phyloP scores from a whole-genome alignment of 2,888 invertebrate genomes.

The Oscheius myriophilus region DNA sequence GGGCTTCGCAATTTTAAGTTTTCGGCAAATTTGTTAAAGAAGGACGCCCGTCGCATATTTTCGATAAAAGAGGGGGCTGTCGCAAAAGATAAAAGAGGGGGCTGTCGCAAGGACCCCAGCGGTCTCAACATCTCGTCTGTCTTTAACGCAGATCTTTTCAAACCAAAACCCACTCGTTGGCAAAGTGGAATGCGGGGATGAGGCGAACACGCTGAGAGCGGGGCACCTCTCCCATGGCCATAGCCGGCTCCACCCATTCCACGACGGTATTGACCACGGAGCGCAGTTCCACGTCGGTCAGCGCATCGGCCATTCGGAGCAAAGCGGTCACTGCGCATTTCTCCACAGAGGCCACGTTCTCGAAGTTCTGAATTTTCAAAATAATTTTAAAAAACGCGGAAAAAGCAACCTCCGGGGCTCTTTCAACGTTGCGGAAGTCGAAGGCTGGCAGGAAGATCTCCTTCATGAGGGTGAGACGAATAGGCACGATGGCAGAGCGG shows the following conservation, averaged over 20 bases:
- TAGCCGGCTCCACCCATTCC: constrained; percentile 52
- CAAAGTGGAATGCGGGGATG: constrained; percentile 57
- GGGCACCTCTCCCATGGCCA: constrained; percentile 30
- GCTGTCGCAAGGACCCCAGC: too few species aligned
- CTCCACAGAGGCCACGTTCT: constrained; percentile 43
- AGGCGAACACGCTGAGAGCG: constrained; percentile 41
- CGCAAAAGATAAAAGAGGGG: too few species aligned
- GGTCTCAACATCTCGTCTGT: too few species aligned
- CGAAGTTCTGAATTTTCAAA: constrained; percentile 37
- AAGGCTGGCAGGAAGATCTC: constrained; percentile 40
- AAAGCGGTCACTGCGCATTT: constrained; percentile 35
- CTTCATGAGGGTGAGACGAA: constrained; percentile 29
- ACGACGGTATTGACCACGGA: constrained; percentile 53
- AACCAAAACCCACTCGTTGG: constrained; percentile 44
- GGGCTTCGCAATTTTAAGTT: too few species aligned
- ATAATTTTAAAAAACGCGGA: background rate
- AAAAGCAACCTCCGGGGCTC: constrained; percentile 39
- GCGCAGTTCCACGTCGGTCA: constrained; percentile 52
- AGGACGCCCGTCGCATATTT: too few species aligned
- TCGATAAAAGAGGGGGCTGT: too few species aligned
- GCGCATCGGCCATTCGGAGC: constrained; percentile 39
- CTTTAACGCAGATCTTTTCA: too few species aligned
- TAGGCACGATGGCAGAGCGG: constrained; percentile 30
- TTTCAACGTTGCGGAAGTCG: constrained; percentile 34
- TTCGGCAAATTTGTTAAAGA: too few species aligned